A percentile compares a stretch with the other conserved stretches of the same genome.
These are phyloP conservation scores for Melanotaenia boesemani DNA, from an alignment of 2,797 vertebrate genomes.

Conservation along the genomic window DNA sequence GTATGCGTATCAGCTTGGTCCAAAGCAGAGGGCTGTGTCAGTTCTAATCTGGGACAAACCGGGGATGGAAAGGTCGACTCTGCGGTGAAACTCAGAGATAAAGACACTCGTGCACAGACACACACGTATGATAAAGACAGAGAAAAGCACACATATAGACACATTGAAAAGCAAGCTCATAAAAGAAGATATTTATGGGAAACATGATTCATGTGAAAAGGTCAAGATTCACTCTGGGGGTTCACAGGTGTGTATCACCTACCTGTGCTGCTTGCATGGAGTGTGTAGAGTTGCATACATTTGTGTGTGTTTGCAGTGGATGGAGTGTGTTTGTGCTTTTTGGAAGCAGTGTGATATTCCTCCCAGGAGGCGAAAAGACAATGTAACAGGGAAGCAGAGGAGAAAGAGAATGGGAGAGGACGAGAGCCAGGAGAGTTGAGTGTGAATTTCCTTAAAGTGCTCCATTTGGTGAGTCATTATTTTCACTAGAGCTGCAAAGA, in stretches of 20 bases:
- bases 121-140: constrained; percentile 43
- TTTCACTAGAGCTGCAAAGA: constrained; percentile 84
- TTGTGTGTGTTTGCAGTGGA: constrained; percentile 14
- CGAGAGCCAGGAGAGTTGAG: constrained; percentile 77
- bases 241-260: constrained; percentile 62
- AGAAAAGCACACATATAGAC: constrained; percentile 61
- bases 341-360: constrained; percentile 64
- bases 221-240: constrained; percentile 71
- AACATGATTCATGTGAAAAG: constrained; percentile 75
- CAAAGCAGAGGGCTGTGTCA: constrained; percentile 81
- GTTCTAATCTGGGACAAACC: constrained; percentile 80
- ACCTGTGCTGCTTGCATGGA: constrained; percentile 11
- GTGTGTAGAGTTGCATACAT: constrained; percentile 1
- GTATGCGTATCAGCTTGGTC: constrained; percentile 73
- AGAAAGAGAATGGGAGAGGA: constrained; percentile 59
- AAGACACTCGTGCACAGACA: constrained; percentile 39
- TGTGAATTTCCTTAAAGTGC: constrained; percentile 84
- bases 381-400: constrained; percentile 63
- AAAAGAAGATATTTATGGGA: constrained; percentile 78
- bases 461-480: constrained; percentile 86
- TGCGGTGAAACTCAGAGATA: constrained; percentile 64
- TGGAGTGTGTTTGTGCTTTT: constrained; percentile 40
- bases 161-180: constrained; percentile 58
- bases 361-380: constrained; percentile 72
- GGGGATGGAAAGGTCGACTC: constrained; percentile 82